A percentile compares a stretch with the other conserved stretches of the same genome.
phyloP scores from a whole-genome alignment of 1,140 invertebrate species.

The Marisa cornuarietis region DNA sequence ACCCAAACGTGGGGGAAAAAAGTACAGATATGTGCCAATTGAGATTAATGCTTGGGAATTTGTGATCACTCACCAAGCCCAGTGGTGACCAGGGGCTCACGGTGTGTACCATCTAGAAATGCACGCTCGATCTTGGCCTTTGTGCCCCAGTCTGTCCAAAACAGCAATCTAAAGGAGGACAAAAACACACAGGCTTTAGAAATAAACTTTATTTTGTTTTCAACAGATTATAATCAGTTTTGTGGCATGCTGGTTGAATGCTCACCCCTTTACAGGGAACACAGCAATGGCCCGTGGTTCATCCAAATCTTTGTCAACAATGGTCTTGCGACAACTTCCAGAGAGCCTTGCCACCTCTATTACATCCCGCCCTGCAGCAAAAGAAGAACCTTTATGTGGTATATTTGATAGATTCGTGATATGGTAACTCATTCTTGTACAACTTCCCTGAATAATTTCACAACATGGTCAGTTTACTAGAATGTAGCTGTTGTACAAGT shows the following conservation, averaged over 20 bases:
- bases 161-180: slow-evolving; percentile 70
- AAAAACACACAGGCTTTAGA: no score
- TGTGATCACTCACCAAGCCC: slow-evolving; percentile 87
- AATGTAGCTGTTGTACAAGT: no score
- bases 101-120: slow-evolving; percentile 92
- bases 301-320: slow-evolving; percentile 85
- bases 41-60: not conserved
- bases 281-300: slow-evolving; percentile 95
- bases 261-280: slow-evolving; percentile 90
- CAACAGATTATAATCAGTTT: no score
- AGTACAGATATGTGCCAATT: not conserved
- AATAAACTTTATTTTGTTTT: no score
- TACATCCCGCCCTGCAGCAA: slow-evolving; percentile 72
- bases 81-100: slow-evolving; percentile 88
- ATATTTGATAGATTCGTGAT: not conserved
- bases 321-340: slow-evolving; percentile 81
- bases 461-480: no score
- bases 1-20: not conserved
- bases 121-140: slow-evolving; percentile 95
- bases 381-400: not conserved
- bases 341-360: slow-evolving; percentile 87
- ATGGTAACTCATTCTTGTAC: not conserved
- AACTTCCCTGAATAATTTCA: no score
- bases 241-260: slow-evolving; percentile 9
- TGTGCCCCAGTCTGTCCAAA: slow-evolving; percentile 99